Percentiles rank a stretch among this genome's conserved stretches.
These are phyloP conservation scores for Syrrhaptes paradoxus DNA, from an alignment of 2,113 vertebrate species.

Conservation along the genomic window DNA sequence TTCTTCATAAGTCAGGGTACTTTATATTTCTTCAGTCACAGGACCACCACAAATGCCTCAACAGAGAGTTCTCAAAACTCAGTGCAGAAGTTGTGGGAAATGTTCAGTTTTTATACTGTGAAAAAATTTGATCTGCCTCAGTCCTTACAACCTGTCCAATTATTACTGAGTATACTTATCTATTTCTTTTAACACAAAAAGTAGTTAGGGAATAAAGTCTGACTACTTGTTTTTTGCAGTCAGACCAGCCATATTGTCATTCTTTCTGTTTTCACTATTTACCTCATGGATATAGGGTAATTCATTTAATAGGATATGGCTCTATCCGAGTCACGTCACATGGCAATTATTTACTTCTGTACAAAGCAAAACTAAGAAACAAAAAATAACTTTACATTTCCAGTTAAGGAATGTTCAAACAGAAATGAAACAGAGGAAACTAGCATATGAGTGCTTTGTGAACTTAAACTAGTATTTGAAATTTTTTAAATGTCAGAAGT, in stretches of 20 bases:
- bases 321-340: not conserved
- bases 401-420: not conserved
- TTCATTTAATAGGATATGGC: not conserved
- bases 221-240: not conserved
- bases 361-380: not conserved
- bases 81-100: not conserved
- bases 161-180: not conserved
- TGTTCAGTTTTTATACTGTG: not conserved
- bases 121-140: not conserved
- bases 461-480: not conserved
- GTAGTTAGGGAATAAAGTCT: not conserved
- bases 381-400: not conserved
- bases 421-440: not conserved
- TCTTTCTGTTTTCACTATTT: not conserved
- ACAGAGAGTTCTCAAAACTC: not conserved
- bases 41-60: not conserved
- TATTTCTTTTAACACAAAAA: not conserved
- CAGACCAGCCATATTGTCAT: not conserved
- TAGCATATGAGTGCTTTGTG: rapidly evolving
- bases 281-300: not conserved
- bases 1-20: not conserved
- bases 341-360: not conserved
- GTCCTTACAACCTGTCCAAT: not conserved
- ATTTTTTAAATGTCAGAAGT: not conserved
- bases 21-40: not conserved